Evolutionary conservation across 2,797 vertebrate genomes (phyloP), one percentile per base, ranked within the genome.

Genomic region (Corythornis leucogaster): DNA sequence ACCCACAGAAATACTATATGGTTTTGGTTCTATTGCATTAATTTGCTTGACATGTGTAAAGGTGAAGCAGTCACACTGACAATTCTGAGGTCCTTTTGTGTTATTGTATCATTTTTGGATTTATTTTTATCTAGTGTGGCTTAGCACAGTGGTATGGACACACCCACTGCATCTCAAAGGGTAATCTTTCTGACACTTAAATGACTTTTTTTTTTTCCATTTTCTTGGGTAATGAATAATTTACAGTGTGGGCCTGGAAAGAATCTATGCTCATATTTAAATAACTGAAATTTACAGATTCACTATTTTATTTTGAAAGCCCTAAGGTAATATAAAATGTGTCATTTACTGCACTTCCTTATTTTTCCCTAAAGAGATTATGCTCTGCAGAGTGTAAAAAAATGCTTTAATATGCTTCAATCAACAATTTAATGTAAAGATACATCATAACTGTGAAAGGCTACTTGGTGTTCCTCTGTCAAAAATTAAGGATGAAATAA

Each of bases 151-250:
- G 3, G 8, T 85, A 24, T 63, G 59, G 91, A 89, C 92, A 83
- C 85, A 81, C 85, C 85, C 69, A 89, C 63, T 87, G 33, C 80
- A 73, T 90, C n/a, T 91, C 87, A 42, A 89, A 92, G 43, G 76
- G 8, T 82, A 93, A 83, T 95, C 48, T 83, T 83, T 92, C 85
- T 95, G 94, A 94, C 93, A 89, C 85, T 80, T 89, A 89, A 78
- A 69, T 87, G 59, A 95, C 68, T 84, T 93, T 92, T 90, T 89
- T 93, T 93, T 92, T 90, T 89, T 80, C 81, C 68, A 82, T 95
- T 93, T 93, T 92, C 80, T 73, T 85, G 38, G 6, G 30, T 87
- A 74, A 94, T 85, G 71, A 93, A 87, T 93, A 94, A 93, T 87
- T 92, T 88, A 87, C 33, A 73, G 0, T 80, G 69, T 62, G 50